Conservation (phyloP, 2,888 invertebrate species). For the Spialia ferax region DNA sequence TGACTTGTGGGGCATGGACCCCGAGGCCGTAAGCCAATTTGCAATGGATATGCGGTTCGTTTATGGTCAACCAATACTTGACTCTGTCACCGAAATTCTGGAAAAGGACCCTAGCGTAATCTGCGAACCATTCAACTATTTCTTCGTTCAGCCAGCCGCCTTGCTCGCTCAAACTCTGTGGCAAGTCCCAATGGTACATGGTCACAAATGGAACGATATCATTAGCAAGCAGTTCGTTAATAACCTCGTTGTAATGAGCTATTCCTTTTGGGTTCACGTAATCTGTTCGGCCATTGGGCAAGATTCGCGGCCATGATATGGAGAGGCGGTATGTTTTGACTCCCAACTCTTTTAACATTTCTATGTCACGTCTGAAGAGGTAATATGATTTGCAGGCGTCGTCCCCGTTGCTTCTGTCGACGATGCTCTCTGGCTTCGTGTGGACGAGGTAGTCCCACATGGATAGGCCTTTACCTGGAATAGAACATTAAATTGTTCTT, state of each 20-base stretch:
- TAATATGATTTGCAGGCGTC: constrained; percentile 87
- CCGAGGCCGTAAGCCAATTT: constrained; percentile 57
- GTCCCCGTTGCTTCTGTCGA: constrained; percentile 77
- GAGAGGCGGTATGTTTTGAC: constrained; percentile 78
- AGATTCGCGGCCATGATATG: constrained; percentile 86
- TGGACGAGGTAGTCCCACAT: constrained; percentile 75
- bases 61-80: constrained; percentile 89
- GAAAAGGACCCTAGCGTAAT: constrained; percentile 70
- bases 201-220: constrained; percentile 86
- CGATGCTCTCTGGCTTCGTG: constrained; percentile 41
- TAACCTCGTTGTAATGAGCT: constrained; percentile 87
- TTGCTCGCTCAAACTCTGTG: constrained; percentile 71
- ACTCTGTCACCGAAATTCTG: constrained; percentile 80
- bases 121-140: constrained; percentile 68
- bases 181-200: constrained; percentile 81
- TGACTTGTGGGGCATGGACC: constrained; percentile 53
- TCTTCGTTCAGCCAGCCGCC: constrained; percentile 78
- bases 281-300: constrained; percentile 82
- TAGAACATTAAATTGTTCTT: constrained; percentile 7
- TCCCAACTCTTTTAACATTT: constrained; percentile 60
- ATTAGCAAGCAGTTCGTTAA: constrained; percentile 84
- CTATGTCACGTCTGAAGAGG: constrained; percentile 77
- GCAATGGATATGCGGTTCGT: constrained; percentile 85
- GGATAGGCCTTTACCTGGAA: constrained; percentile 79
- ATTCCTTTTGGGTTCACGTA: constrained; percentile 84